These are phyloP conservation scores for Pelvicachromis taeniatus DNA, from an alignment of 2,113 vertebrate species.

Conservation along the genomic window DNA sequence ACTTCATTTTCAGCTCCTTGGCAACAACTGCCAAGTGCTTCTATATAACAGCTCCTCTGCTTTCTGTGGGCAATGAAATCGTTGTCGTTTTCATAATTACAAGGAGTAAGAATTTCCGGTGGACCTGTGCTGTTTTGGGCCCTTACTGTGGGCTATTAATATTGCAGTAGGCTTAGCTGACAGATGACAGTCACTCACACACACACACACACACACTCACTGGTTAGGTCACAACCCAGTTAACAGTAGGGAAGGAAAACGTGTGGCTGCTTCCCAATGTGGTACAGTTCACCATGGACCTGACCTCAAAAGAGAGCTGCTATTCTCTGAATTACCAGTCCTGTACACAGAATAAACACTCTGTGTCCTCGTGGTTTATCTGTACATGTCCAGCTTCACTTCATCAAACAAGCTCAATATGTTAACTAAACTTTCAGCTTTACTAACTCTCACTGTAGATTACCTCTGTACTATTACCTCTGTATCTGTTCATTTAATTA, in stretches of 20 bases:
- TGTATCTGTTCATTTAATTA: neutral
- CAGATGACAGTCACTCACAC: neutral
- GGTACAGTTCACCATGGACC: neutral
- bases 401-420: neutral
- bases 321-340: neutral
- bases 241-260: neutral
- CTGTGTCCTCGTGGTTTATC: neutral
- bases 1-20: neutral
- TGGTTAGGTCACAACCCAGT: neutral
- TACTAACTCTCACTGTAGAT: neutral
- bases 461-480: too few relatives aligned
- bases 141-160: neutral
- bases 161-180: neutral
- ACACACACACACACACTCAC: neutral
- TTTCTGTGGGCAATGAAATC: neutral
- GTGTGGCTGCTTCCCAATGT: neutral
- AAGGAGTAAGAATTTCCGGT: neutral
- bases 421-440: neutral
- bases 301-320: neutral
- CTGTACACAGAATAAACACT: neutral
- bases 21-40: neutral
- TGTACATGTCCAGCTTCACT: neutral
- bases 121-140: neutral
- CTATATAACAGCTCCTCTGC: neutral
- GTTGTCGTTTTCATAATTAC: neutral